Evolutionary conservation across 37 sponge, comb jelly and placozoan species (phyloP).

Genomic region (Theonella swinhoei): DNA sequence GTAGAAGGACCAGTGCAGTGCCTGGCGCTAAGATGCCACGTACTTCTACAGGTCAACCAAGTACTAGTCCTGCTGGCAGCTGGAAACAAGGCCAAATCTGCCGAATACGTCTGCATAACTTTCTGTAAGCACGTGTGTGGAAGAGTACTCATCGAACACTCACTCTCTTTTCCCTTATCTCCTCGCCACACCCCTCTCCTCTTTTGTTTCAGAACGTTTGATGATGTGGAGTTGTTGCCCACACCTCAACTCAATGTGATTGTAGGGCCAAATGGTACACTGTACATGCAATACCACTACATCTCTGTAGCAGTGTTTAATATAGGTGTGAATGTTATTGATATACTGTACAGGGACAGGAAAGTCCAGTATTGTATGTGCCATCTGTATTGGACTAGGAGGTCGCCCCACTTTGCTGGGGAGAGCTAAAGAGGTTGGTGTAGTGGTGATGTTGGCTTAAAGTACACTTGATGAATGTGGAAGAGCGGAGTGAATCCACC

Average conservation of each 20-base stretch:
- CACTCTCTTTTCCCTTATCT: too few species aligned
- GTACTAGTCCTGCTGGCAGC: too few species aligned
- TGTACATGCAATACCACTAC: background rate
- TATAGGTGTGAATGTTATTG: background rate
- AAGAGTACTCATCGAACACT: too few species aligned
- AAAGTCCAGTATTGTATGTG: slow-evolving; percentile 98
- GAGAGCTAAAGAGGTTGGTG: slow-evolving; percentile 89
- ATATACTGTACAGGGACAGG: slow-evolving; percentile 95
- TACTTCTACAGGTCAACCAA: too few species aligned
- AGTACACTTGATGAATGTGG: too few species aligned
- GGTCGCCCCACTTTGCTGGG: slow-evolving; percentile 85
- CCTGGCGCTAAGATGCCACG: too few species aligned
- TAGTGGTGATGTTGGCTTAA: too few species aligned
- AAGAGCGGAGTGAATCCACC: too few species aligned
- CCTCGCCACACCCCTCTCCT: background rate
- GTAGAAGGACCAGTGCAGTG: too few species aligned
- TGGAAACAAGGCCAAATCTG: slow-evolving; percentile 55
- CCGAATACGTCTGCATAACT: slow-evolving; percentile 59
- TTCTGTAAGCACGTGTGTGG: slow-evolving; percentile 72
- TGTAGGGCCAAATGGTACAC: slow-evolving; percentile 93
- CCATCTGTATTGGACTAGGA: slow-evolving; percentile 93
- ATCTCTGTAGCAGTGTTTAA: background rate
- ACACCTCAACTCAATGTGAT: slow-evolving; percentile 88
- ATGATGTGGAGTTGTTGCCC: slow-evolving; percentile 77
- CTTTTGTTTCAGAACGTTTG: slow-evolving; percentile 75